Conservation (phyloP, 2,797 vertebrate genomes). For the Clamator glandarius region DNA sequence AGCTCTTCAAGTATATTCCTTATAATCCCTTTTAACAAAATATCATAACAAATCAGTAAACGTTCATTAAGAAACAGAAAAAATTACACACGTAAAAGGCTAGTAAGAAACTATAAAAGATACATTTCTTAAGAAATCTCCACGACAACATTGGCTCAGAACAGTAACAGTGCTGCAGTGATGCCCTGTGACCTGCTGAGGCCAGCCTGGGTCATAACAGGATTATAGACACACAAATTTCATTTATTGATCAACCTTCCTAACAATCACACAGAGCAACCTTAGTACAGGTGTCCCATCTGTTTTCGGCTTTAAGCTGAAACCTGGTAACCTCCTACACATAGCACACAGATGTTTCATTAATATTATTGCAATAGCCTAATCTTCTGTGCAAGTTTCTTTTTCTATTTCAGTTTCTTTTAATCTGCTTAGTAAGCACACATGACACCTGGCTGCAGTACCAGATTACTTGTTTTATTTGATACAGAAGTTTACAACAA, state of each 20-base stretch:
- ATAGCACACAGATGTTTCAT: background rate
- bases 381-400: background rate
- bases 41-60: fast-evolving
- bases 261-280: background rate
- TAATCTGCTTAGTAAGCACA: background rate
- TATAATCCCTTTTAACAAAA: background rate
- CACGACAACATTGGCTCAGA: background rate
- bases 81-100: background rate
- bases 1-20: background rate
- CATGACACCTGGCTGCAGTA: background rate
- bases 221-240: background rate
- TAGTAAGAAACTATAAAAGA: background rate
- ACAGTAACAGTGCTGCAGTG: background rate
- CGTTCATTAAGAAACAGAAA: background rate
- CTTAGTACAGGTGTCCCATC: background rate
- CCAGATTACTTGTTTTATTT: background rate
- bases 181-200: background rate
- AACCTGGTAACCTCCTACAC: background rate
- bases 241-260: background rate
- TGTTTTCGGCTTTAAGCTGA: background rate
- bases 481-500: background rate
- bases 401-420: background rate
- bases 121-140: fast-evolving
- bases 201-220: background rate
- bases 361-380: background rate